phyloP scores from a whole-genome alignment of 2,888 invertebrate genomes.

The Scaptomyza polygonia region DNA sequence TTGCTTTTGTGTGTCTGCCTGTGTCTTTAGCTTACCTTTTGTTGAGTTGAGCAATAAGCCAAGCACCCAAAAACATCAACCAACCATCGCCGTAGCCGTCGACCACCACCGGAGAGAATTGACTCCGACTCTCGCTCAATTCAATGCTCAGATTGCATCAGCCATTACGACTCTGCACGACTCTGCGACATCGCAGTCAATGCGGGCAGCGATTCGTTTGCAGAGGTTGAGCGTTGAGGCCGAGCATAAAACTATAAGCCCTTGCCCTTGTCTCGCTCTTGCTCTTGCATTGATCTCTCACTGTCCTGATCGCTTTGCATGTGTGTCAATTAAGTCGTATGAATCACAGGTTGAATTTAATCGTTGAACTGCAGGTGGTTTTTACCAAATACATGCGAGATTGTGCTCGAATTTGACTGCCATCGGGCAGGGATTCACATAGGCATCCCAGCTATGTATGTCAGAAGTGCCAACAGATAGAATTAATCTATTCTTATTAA shows the following conservation, averaged over 20 bases:
- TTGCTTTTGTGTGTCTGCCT: slow-evolving; percentile 21
- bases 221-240: slow-evolving; percentile 27
- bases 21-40: slow-evolving; percentile 46
- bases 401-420: no score
- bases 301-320: slow-evolving; percentile 4
- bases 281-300: not conserved
- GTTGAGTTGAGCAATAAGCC: slow-evolving; percentile 63
- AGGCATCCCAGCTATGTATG: slow-evolving; percentile 7
- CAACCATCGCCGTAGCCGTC: slow-evolving; percentile 18
- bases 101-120: slow-evolving; percentile 54
- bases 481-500: slow-evolving; percentile 29
- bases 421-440: not conserved
- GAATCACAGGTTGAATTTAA: slow-evolving; percentile 32
- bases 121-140: slow-evolving; percentile 62
- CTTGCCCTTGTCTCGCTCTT: slow-evolving; percentile 44
- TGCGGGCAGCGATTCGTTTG: slow-evolving; percentile 1
- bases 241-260: slow-evolving; percentile 46
- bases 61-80: slow-evolving; percentile 33
- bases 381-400: slow-evolving; percentile 11
- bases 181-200: slow-evolving; percentile 28
- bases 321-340: slow-evolving; percentile 20
- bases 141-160: slow-evolving; percentile 67
- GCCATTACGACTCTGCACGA: slow-evolving; percentile 60
- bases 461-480: slow-evolving; percentile 12
- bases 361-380: slow-evolving; percentile 28